Conservation (phyloP, 1,140 invertebrate species). For the Sitobion miscanthi region DNA sequence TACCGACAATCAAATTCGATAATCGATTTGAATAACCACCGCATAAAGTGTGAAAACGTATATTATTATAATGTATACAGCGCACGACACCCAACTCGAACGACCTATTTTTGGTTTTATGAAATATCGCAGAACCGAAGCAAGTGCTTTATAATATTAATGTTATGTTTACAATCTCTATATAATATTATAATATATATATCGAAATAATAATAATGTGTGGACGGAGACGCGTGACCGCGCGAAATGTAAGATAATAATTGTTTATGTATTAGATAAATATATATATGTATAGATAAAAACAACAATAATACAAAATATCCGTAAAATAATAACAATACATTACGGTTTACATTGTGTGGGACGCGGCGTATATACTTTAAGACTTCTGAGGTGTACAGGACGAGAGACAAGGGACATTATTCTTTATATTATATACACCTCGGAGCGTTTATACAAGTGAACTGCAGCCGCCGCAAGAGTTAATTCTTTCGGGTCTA, state of each 20-base stretch:
- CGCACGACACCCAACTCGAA: too few species aligned
- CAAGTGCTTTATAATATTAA: background rate
- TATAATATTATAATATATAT: background rate
- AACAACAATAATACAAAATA: background rate
- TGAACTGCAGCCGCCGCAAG: background rate
- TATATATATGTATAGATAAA: background rate
- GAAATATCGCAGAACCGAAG: background rate
- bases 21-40: background rate
- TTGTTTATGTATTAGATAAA: too few species aligned
- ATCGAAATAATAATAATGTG: background rate
- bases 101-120: background rate
- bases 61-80: too few species aligned
- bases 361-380: background rate
- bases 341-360: background rate
- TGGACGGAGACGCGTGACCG: background rate
- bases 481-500: conserved; percentile 22
- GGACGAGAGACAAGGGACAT: background rate
- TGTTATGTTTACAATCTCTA: background rate
- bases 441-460: background rate
- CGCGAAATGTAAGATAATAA: background rate
- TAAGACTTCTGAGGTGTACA: background rate
- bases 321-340: background rate
- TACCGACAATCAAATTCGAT: background rate
- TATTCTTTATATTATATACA: background rate
- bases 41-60: background rate